Percentiles rank a stretch among this genome's conserved stretches.
Conservation (phyloP, 2,797 vertebrate genomes). For the Leptodactylus fallax region DNA sequence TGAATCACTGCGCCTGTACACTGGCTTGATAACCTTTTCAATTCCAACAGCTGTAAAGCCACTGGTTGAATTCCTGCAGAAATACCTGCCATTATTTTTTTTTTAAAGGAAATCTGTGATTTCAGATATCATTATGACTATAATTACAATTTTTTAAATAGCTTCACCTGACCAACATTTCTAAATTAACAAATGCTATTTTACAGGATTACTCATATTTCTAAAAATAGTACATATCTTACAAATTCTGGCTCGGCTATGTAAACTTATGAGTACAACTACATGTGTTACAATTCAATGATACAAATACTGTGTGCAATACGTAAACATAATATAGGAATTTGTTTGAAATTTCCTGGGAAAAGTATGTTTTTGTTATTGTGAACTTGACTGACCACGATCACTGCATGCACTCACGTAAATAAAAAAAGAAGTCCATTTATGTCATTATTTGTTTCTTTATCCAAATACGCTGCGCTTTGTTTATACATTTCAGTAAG, state of each 20-base stretch:
- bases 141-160: no score
- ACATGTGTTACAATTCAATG: not conserved
- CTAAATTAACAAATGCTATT: no score
- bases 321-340: conserved; percentile 15
- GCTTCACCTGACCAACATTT: no score
- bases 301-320: not conserved
- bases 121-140: no score
- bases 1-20: no score
- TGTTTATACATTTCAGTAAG: conserved; percentile 15
- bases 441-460: conserved; percentile 31
- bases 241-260: not conserved
- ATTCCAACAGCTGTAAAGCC: no score
- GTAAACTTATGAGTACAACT: not conserved
- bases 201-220: not conserved
- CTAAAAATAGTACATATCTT: not conserved
- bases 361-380: conserved; percentile 31
- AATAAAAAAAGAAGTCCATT: conserved; percentile 18
- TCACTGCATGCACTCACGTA: not conserved
- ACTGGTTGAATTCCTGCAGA: no score
- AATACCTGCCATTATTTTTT: no score
- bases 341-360: conserved; percentile 5
- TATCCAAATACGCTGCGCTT: conserved; percentile 1
- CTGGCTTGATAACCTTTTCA: no score
- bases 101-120: no score
- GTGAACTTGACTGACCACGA: conserved; percentile 14